Conservation (phyloP, 2,888 invertebrate genomes). For the Microplitis manilae region DNA sequence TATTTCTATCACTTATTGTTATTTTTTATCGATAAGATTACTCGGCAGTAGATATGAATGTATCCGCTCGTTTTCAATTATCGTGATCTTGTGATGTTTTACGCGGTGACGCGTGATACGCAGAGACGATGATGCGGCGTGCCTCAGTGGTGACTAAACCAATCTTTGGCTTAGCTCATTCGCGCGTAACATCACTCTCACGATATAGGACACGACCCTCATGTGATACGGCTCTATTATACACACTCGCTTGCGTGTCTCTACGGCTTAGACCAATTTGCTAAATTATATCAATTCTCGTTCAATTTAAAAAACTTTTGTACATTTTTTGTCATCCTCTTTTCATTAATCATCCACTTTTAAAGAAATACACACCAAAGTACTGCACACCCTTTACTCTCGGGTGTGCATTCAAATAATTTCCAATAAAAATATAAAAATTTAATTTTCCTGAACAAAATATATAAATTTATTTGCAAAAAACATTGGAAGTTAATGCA, state of each 20-base stretch:
- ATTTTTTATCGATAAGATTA: background rate
- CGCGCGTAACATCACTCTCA: slow-evolving; percentile 60
- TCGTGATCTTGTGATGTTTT: slow-evolving; percentile 43
- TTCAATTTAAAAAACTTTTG: slow-evolving; percentile 11
- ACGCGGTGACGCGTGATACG: slow-evolving; percentile 69
- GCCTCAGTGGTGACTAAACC: slow-evolving; percentile 71
- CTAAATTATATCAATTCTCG: slow-evolving; percentile 62
- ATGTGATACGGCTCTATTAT: slow-evolving; percentile 23
- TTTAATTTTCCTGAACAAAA: too few species aligned
- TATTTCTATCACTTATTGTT: background rate
- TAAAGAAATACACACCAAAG: too few species aligned
- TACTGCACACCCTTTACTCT: too few species aligned
- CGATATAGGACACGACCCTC: background rate
- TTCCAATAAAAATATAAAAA: too few species aligned
- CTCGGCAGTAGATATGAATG: slow-evolving; percentile 48
- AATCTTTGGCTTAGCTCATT: slow-evolving; percentile 70
- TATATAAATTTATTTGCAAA: too few species aligned
- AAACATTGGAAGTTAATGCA: too few species aligned
- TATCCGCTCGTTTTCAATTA: slow-evolving; percentile 13
- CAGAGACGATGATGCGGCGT: slow-evolving; percentile 61
- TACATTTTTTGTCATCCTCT: slow-evolving; percentile 26
- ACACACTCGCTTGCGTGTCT: slow-evolving; percentile 21
- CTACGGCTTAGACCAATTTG: slow-evolving; percentile 58
- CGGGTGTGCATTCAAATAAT: too few species aligned
- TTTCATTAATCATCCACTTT: background rate